A percentile compares a stretch with the other conserved stretches of the same genome.
Evolutionary conservation across 2,113 vertebrate species (phyloP).

Genomic region (Pollimyrus isidori): DNA sequence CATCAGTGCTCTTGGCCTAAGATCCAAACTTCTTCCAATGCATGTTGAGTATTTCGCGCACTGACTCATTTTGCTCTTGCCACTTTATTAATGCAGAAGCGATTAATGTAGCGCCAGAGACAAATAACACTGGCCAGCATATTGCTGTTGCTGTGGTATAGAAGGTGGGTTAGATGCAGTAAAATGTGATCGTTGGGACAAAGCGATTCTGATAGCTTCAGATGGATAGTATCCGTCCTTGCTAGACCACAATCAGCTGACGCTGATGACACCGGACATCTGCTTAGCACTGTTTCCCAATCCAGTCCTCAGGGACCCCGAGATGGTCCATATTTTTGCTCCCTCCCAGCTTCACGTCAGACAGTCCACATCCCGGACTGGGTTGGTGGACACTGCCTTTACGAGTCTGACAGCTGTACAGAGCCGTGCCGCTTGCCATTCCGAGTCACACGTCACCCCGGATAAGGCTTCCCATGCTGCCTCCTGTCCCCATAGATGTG

Average conservation of each 20-base stretch:
- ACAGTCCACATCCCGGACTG: background rate
- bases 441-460: background rate
- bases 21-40: conserved; percentile 35
- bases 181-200: background rate
- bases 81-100: background rate
- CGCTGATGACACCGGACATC: background rate
- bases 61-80: background rate
- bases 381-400: background rate
- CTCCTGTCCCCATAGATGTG: background rate
- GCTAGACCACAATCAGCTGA: background rate
- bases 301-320: background rate
- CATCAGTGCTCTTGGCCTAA: conserved; percentile 21
- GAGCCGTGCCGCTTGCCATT: background rate
- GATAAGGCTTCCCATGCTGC: background rate
- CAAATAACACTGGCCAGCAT: background rate
- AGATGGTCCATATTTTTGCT: background rate
- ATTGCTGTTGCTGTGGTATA: background rate
- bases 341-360: background rate
- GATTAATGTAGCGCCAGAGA: background rate
- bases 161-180: background rate
- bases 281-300: background rate
- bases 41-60: conserved; percentile 31
- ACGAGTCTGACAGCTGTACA: background rate
- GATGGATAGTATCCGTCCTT: background rate
- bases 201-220: background rate